A percentile compares a stretch with the other conserved stretches of the same genome.
phyloP scores from a whole-genome alignment of 2,113 vertebrate species.

The Aspiorhynchus laticeps region DNA sequence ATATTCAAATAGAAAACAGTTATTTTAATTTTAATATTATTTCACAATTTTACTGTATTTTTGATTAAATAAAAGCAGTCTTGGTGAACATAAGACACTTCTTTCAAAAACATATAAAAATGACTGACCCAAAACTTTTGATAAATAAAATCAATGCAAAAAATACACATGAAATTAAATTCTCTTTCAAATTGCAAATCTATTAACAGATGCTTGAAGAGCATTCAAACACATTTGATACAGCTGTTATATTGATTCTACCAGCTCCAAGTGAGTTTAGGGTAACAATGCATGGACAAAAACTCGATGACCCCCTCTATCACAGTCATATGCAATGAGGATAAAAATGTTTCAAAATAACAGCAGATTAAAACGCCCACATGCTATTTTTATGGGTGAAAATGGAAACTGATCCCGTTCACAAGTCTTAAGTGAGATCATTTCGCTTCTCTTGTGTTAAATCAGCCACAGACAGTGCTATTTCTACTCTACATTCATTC shows the following conservation, averaged over 20 bases:
- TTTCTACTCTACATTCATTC: conserved; percentile 5
- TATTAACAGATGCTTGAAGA: not conserved
- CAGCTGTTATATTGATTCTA: conserved; percentile 11
- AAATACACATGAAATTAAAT: not conserved
- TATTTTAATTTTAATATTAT: not conserved
- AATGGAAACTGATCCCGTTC: not conserved
- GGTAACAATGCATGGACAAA: not conserved
- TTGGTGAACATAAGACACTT: not conserved
- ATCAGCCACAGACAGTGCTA: not conserved
- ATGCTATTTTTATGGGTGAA: conserved; percentile 12
- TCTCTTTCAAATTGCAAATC: not conserved
- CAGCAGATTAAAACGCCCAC: not conserved
- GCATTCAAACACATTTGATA: not conserved
- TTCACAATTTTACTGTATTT: not conserved
- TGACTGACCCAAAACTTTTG: not conserved
- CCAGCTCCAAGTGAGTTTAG: not conserved
- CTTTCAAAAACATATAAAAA: not conserved
- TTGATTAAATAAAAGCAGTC: not conserved
- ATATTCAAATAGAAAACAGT: not conserved
- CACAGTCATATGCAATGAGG: not conserved
- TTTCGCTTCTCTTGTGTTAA: not conserved
- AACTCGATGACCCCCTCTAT: not conserved
- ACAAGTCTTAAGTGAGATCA: conserved; percentile 5
- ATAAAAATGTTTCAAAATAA: conserved; percentile 10
- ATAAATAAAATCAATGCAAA: not conserved